Evolutionary conservation across 92 coral and sea anemone species (phyloP).

Genomic region (Isaurus tuberculatus): DNA sequence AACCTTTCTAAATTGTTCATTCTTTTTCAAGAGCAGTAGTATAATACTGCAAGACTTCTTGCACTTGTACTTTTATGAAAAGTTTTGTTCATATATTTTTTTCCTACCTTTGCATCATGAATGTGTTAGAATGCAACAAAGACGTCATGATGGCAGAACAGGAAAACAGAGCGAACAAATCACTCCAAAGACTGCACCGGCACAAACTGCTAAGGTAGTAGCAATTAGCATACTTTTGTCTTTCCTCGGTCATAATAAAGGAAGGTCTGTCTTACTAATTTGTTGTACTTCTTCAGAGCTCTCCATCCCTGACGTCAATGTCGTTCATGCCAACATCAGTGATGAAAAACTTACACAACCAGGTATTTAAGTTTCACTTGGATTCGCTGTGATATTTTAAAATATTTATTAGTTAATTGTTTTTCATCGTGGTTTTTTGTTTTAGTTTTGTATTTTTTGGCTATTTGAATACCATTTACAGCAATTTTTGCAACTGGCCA

Average conservation of each 20-base stretch:
- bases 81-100: too few relatives aligned
- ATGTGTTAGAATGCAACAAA: slow-evolving; percentile 20
- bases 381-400: too few relatives aligned
- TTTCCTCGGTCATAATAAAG: too few relatives aligned
- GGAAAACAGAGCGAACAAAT: slow-evolving; percentile 4
- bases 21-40: too few relatives aligned
- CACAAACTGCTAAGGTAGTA: slow-evolving; percentile 33
- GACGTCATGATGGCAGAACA: slow-evolving; percentile 29
- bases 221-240: not conserved
- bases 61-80: too few relatives aligned
- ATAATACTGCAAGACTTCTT: too few relatives aligned
- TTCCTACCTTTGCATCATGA: not conserved
- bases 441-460: too few relatives aligned
- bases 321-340: slow-evolving; percentile 98
- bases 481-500: too few relatives aligned
- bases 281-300: not conserved
- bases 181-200: slow-evolving; percentile 31
- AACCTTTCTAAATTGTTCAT: too few relatives aligned
- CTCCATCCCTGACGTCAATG: slow-evolving; percentile 60
- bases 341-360: slow-evolving; percentile 81
- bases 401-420: too few relatives aligned
- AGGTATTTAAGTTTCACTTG: slow-evolving; percentile 2
- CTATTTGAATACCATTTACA: too few relatives aligned
- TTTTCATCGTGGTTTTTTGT: too few relatives aligned
- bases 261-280: not conserved